Conservation (phyloP, 2,888 invertebrate species). For the Clistopyga incitator region DNA sequence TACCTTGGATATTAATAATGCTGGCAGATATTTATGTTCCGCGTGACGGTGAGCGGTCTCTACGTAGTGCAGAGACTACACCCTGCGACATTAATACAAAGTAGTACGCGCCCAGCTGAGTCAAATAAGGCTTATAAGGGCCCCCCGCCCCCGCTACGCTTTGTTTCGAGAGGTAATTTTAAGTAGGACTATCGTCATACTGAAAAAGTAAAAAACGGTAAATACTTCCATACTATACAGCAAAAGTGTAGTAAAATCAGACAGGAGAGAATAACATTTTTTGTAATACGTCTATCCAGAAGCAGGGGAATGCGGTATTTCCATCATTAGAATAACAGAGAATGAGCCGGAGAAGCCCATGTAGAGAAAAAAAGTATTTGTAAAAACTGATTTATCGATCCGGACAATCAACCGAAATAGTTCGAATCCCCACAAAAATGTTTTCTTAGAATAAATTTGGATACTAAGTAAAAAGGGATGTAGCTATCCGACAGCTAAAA, state of each 20-base stretch:
- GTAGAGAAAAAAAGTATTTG: too few species aligned
- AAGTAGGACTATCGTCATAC: neutral
- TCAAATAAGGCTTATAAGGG: conserved; percentile 76
- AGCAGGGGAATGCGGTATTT: neutral
- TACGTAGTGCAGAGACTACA: conserved; percentile 50
- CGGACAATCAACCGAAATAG: too few species aligned
- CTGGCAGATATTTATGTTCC: conserved; percentile 75
- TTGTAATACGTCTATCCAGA: neutral
- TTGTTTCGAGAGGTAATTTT: conserved; percentile 44
- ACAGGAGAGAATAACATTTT: neutral
- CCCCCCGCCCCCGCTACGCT: conserved; percentile 63
- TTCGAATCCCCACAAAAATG: too few species aligned
- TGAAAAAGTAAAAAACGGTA: neutral
- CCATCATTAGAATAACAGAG: neutral
- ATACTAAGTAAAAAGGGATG: too few species aligned
- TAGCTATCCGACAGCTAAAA: too few species aligned
- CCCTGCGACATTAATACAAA: conserved; percentile 71
- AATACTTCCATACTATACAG: neutral
- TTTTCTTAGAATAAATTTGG: too few species aligned
- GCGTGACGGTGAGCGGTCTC: conserved; percentile 60
- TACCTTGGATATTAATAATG: conserved; percentile 78
- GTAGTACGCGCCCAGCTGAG: conserved; percentile 68
- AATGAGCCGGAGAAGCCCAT: too few species aligned
- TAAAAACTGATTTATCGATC: too few species aligned
- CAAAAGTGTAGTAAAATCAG: neutral